phyloP scores from a whole-genome alignment of 1,140 invertebrate genomes.

The Drosophila erecta region DNA sequence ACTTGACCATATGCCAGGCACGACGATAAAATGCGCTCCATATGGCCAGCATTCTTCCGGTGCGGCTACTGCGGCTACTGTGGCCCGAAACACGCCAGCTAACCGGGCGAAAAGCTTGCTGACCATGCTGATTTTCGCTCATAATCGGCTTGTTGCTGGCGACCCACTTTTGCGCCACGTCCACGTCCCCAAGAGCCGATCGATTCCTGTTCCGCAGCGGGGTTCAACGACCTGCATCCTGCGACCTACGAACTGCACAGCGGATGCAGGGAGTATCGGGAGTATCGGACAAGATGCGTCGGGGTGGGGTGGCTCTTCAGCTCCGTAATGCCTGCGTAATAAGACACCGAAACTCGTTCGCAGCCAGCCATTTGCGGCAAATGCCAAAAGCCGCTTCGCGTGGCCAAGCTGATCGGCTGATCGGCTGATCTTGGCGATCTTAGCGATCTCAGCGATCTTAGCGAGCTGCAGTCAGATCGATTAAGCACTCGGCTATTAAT shows the following conservation, averaged over 20 bases:
- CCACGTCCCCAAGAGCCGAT: conserved; percentile 20
- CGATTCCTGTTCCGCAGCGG: conserved; percentile 28
- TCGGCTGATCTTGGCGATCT: not conserved
- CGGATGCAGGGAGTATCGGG: no score
- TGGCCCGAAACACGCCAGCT: not conserved
- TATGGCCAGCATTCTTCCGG: conserved; percentile 36
- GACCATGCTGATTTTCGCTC: conserved; percentile 1
- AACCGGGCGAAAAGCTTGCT: conserved; percentile 2
- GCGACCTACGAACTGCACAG: conserved; percentile 2
- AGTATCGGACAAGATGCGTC: no score
- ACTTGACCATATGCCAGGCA: conserved; percentile 20
- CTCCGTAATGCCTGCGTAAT: not conserved
- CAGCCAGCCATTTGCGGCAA: conserved; percentile 37
- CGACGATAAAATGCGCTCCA: conserved; percentile 11
- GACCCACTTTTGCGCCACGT: conserved; percentile 20
- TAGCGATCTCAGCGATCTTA: not conserved
- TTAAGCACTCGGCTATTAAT: conserved; percentile 25
- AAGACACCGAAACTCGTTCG: conserved; percentile 18
- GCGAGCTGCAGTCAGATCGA: conserved; percentile 16
- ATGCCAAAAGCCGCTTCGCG: conserved; percentile 19
- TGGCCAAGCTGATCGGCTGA: not conserved
- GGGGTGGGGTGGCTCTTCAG: not conserved
- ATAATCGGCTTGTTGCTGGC: conserved; percentile 22
- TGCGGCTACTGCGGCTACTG: conserved; percentile 16
- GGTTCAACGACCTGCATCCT: conserved; percentile 41